Base-by-base conservation (phyloP, 2,888 invertebrate genomes). In the Myopa tessellatipennis region DNA sequence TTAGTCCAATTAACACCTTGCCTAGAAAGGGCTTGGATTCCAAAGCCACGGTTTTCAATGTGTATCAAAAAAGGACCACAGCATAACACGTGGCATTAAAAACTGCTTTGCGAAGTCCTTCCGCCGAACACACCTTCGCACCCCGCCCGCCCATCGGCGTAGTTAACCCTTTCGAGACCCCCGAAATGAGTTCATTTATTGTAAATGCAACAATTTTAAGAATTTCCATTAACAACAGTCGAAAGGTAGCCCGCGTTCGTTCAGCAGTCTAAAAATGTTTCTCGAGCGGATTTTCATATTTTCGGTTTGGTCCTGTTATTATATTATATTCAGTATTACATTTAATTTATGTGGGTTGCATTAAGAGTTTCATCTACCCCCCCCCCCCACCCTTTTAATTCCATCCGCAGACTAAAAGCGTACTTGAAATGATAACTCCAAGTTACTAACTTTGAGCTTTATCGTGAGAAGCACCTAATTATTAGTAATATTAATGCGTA, bases 221-320 rank as follows among this genome's bases (percentile, higher is more conserved):
- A 87, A 87, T 87, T 86, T 85, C 83, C 83, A 83, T 86, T 86
- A 87, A 86, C 84, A 86, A 87, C 38, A 18, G 65, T 14, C 40
- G 40, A 5, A 45, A 38, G 16, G 55, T 55, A 3, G 8, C 4
- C 2, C 55, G 55, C 50, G 26, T 2, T 26, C 26, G 26, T 26
- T 26, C 50, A 3, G 50, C 8, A 14, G 14, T 50, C 50, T 14
- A 8, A 50, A 14, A 50, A 14, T 8, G 3, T 50, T 14, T 50
- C 50, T 50, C 10, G 10, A 50, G 55, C 55, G 55, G 55, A n/a
- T 55, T 55, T 55, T n/a, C 55, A 55, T 55, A 55, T 55, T 55
- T 55, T 55, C 55, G 5, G 0, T 55, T 55, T 55, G 14, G n/a
- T 55, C 1, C 16, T n/a, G 5, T 55, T 55, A 5, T 55, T 4